Base-by-base conservation (phyloP, 2,797 vertebrate species). In the Gobionotothen gibberifrons region DNA sequence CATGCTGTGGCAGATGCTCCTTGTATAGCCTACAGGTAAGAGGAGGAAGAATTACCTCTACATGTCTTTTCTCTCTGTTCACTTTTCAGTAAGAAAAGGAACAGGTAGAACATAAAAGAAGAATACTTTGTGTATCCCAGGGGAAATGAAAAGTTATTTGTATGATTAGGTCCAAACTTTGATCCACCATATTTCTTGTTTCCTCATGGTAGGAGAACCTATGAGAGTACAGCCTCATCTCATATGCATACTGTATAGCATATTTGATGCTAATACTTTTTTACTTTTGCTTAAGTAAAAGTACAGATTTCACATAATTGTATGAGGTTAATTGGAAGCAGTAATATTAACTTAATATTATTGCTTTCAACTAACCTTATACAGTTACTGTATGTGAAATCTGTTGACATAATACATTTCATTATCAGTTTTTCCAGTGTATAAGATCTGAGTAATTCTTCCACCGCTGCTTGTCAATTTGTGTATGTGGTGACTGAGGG, bases 21-120 rank as follows among this genome's bases (percentile, higher is more conserved):
- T 62, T 68, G 78, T 84, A 77, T 65, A 57, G 70, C 82, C 84
- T 63, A 73, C 78, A 82, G 86, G 78, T 83, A 77, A 71, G 26
- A 85, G 66, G 53, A 3, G 44, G 67, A 61, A 39, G 69, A 74
- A 61, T 62, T 9, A 83, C 70, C 43, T 46, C 40, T 48, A 2
- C 0, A 29, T 71, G 79, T 85, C 87, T 36, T 79, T 82, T 65
- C 56, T 67, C 43, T 67, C 36, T 40, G 53, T 70, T 78, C 60
- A 58, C 64, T 72, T 66, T 76, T 16, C 17, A 51, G 3, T 10
- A 26, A 47, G 3, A 8, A 5, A 48, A 65, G 49, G 67, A 69
- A 46, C 42, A 63, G 26, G 46, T 13, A 4, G 15, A 71, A 80
- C 66, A 73, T 69, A 67, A 65, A 69, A 55, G 54, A 57, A 70